Evolutionary conservation across 2,888 invertebrate genomes (phyloP), one percentile per base, ranked within the genome.

Genomic region (Odontocolon sp.): DNA sequence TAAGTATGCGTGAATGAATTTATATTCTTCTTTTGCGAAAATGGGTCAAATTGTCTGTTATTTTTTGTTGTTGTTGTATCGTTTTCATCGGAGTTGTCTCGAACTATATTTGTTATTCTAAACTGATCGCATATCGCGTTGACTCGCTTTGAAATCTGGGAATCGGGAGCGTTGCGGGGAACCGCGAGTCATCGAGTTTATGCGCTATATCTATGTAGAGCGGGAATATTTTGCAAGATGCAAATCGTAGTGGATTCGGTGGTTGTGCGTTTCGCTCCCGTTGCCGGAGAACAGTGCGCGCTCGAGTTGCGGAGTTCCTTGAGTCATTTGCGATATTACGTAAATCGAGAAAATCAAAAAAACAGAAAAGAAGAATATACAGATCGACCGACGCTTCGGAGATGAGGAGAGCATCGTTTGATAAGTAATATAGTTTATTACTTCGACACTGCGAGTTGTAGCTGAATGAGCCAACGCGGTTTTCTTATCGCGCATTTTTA

Each of bases 341-440:
- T 66, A 68, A 74, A 68, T 59, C 61, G 23, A 38, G 36, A 36
- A 28, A 64, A 47, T 31, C 45, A 40, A 67, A 14, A 40, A 47
- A 38, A 6, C 33, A 40, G 45, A 26, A 45, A 45, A 45, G 28
- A 6, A 9, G 9, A 28, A 16, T 18, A 21, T 47, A 67, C 47
- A 21, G 40, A 33, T 42, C 31, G 42, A 18, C 9, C 52, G 66
- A 66, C 42, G 50, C 33, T 71, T 77, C 67, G 71, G 74, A 77
- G 54, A 87, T 87, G 87, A 86, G 86, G 84, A 86, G 85, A 77
- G 80, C 87, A 82, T 79, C 86, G 74, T 85, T 85, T 69, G 86
- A 87, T 86, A 87, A 87, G 87, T 87, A 87, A 85, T 64, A 50
- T 21, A 69, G 16, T 31, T 63, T 16, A 57, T 61, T 16, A 42